Conservation (phyloP, 2,113 vertebrate species). For the Turdus rufiventris region DNA sequence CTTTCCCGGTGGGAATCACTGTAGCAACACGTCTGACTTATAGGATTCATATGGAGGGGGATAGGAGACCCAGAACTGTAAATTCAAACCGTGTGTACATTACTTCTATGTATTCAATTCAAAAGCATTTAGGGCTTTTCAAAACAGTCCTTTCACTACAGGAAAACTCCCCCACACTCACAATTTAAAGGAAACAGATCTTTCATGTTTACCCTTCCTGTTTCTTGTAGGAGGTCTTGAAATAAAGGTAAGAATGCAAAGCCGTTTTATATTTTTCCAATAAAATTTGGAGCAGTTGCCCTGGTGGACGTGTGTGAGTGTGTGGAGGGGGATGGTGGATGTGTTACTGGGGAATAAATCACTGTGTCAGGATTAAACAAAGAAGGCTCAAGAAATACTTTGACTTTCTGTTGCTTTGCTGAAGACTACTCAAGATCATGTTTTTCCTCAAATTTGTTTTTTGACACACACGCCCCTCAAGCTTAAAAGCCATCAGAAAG, state of each 20-base stretch:
- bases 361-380: background rate
- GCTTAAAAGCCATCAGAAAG: background rate
- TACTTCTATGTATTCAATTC: conserved; percentile 65
- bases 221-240: conserved; percentile 70
- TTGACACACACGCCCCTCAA: fast-evolving
- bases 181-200: conserved; percentile 68
- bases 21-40: conserved; percentile 75
- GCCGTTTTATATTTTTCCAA: conserved; percentile 55
- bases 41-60: conserved; percentile 70
- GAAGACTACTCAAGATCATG: background rate
- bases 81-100: conserved; percentile 77
- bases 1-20: conserved; percentile 69
- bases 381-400: background rate
- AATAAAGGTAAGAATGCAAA: conserved; percentile 69
- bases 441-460: background rate
- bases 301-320: background rate
- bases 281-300: conserved; percentile 54
- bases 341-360: background rate
- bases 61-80: conserved; percentile 69
- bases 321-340: conserved; percentile 20
- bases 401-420: background rate
- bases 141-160: conserved; percentile 63
- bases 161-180: conserved; percentile 38
- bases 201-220: conserved; percentile 71
- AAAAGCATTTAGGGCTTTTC: conserved; percentile 67